phyloP scores from a whole-genome alignment of 2,797 vertebrate genomes.

The Buphagus erythrorhynchus region DNA sequence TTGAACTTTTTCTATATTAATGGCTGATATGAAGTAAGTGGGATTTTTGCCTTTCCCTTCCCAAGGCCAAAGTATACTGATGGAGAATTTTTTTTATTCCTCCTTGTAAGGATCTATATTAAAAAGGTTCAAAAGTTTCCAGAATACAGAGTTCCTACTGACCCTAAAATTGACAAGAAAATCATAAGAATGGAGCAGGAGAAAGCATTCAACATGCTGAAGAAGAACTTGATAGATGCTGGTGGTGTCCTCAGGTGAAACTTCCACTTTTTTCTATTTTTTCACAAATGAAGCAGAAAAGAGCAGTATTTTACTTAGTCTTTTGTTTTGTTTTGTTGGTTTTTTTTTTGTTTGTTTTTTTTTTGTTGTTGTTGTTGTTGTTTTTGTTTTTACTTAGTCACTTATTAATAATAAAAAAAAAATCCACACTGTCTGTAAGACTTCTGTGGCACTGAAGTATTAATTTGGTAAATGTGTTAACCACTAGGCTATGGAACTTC shows the following conservation, averaged over 20 bases:
- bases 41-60: background rate
- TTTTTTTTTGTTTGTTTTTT: background rate
- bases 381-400: background rate
- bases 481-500: background rate
- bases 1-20: background rate
- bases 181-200: constrained; percentile 86
- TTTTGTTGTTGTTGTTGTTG: too few relatives aligned
- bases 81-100: background rate
- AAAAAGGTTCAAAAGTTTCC: constrained; percentile 89
- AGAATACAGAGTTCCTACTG: constrained; percentile 83
- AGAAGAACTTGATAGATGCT: constrained; percentile 83
- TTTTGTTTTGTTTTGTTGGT: too few relatives aligned
- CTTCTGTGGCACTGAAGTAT: background rate
- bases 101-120: constrained; percentile 83
- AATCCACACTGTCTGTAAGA: background rate
- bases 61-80: background rate
- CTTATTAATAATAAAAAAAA: background rate
- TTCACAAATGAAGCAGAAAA: background rate
- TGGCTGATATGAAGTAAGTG: background rate
- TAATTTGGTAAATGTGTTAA: background rate
- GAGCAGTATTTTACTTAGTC: background rate
- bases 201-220: constrained; percentile 86
- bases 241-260: constrained; percentile 83
- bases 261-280: constrained; percentile 14
- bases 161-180: constrained; percentile 88